Percentiles rank a stretch among this genome's conserved stretches.
Conservation (phyloP, 2,113 vertebrate species). For the Haplochromis vanheusdeni region DNA sequence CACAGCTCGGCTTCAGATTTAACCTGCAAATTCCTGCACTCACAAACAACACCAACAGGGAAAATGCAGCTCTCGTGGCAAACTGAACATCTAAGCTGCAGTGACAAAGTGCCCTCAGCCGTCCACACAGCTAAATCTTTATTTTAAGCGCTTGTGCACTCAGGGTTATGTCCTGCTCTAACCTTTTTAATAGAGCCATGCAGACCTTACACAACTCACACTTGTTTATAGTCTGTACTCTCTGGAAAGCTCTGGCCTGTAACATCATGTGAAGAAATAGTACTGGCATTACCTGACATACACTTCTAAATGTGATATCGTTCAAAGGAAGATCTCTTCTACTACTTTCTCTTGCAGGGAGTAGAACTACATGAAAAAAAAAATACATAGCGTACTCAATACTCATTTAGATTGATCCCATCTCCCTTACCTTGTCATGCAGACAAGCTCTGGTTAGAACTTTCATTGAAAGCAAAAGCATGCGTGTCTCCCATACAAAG, state of each 20-base stretch:
- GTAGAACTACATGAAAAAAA: not conserved
- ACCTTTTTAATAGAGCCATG: conserved; percentile 25
- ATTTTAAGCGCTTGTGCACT: conserved; percentile 22
- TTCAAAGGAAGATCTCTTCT: not conserved
- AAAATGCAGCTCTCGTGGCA: not conserved
- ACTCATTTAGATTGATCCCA: not conserved
- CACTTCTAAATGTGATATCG: not conserved
- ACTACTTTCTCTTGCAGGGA: not conserved
- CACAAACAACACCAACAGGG: not conserved
- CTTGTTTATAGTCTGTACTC: conserved; percentile 1
- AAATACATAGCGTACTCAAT: not conserved
- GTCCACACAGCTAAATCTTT: not conserved
- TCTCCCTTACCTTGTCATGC: not conserved
- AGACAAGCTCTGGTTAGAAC: not conserved
- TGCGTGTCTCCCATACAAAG: not conserved
- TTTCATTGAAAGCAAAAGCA: not conserved
- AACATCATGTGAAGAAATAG: not conserved
- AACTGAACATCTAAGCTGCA: conserved; percentile 4
- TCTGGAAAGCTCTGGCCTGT: not conserved
- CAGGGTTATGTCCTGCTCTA: conserved; percentile 14
- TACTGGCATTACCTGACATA: not conserved
- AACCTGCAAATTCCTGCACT: not conserved
- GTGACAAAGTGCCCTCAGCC: conserved; percentile 23
- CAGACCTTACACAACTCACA: conserved; percentile 24
- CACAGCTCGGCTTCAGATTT: not conserved